Evolutionary conservation across 1,140 invertebrate genomes (phyloP), one percentile per base, ranked within the genome.

Genomic region (Drosophila ambigua): DNA sequence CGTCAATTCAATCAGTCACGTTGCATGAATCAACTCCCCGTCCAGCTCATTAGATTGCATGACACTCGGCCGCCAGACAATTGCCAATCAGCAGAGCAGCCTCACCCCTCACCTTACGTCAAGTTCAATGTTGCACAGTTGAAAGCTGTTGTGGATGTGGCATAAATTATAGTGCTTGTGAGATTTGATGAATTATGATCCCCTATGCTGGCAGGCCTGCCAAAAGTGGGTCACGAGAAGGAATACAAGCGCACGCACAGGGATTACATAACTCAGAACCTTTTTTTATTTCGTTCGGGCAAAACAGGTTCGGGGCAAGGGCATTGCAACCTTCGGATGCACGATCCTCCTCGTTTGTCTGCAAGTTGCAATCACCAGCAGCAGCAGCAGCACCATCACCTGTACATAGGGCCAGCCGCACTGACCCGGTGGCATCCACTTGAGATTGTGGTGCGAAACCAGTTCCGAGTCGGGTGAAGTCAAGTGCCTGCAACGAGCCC

Each of bases 141-240:
- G 71, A 20, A 39, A 54, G 44, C 49, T 57, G 51, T 43, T 46
- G 50, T 41, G 23, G 41, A 41, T 31, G 48, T 44, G n/a, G 15
- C 24, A 45, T 71, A 28, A 48, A 59, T 77, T 61, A 59, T 45
- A 51, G 41, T 72, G 41, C 35, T 8, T 8, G 28, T 31, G 28
- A 51, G 20, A 20, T 46, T 39, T 59, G 35, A 59, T 49, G 59
- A 72, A 52, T 78, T 81, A 79, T 80, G 55, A 59, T 59, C 20
- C 55, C 44, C 51, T 43, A 49, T 57, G 68, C 64, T 20, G 35
- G 79, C 68, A 76, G 72, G 50, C 46, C 28, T 61, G 28, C 46
- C 64, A 39, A 78, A 87, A 88, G 60, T 88, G 68, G 83, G 83
- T 88, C 83, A 87, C 77, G 77, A 84, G 80, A 84, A 79, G 64